These are phyloP conservation scores for Triplophysa yarkandensis DNA, from an alignment of 2,797 vertebrate species.

Conservation along the genomic window DNA sequence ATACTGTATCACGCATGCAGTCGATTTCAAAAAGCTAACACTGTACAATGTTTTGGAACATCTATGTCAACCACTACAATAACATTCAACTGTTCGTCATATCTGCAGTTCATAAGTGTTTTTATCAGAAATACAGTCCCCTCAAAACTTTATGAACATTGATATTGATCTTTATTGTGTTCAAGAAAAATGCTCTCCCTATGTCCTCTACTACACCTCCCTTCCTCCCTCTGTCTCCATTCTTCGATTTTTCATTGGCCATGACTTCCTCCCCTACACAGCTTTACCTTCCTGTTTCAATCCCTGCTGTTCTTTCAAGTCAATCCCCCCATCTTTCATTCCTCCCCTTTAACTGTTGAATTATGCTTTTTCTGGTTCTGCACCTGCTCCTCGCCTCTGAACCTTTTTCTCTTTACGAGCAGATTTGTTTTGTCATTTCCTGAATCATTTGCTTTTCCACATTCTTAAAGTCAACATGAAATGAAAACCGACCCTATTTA, in stretches of 20 bases:
- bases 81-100: slow-evolving; percentile 28
- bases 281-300: slow-evolving; percentile 21
- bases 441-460: not conserved
- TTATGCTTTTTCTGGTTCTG: not conserved
- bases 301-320: slow-evolving; percentile 24
- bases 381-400: slow-evolving; percentile 12
- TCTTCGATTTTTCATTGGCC: slow-evolving; percentile 13
- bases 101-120: slow-evolving; percentile 54
- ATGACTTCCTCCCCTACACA: slow-evolving; percentile 17
- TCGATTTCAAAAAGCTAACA: slow-evolving; percentile 21
- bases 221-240: slow-evolving; percentile 3
- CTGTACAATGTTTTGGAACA: not conserved
- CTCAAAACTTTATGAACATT: slow-evolving; percentile 12
- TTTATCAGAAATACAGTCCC: slow-evolving; percentile 12
- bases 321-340: slow-evolving; percentile 35
- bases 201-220: slow-evolving; percentile 12
- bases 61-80: slow-evolving; percentile 28
- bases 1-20: not conserved
- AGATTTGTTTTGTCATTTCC: not conserved
- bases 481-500: not conserved
- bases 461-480: not conserved
- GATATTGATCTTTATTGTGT: slow-evolving; percentile 48
- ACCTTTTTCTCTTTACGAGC: not conserved
- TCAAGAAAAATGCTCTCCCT: slow-evolving; percentile 45
- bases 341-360: slow-evolving; percentile 23